These are phyloP conservation scores for Aplysina aerophoba DNA, from an alignment of 37 sponge, comb jelly and placozoan genomes.

Conservation along the genomic window DNA sequence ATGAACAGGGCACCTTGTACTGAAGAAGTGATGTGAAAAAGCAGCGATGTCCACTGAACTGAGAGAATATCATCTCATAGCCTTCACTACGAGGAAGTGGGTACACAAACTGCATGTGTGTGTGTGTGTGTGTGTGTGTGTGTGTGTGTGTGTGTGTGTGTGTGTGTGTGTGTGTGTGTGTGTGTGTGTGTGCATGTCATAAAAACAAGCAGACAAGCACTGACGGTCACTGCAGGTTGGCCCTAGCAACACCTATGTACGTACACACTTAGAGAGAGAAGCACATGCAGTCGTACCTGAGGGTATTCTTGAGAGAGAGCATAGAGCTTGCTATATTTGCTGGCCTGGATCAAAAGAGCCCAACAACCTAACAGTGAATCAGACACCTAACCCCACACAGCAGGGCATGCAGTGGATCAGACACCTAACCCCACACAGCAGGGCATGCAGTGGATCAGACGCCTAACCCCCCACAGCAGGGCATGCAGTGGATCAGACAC, in stretches of 20 bases:
- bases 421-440: constrained; percentile 43
- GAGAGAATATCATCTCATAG: constrained; percentile 67
- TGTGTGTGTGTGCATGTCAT: background rate
- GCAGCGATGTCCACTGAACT: constrained; percentile 61
- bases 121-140: constrained; percentile 3
- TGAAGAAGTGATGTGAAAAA: constrained; percentile 67
- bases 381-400: constrained; percentile 20
- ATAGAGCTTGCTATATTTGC: background rate
- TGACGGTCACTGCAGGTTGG: background rate
- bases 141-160: background rate
- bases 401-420: constrained; percentile 34
- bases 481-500: constrained; percentile 22
- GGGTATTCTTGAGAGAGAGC: constrained; percentile 8
- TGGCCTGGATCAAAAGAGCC: background rate
- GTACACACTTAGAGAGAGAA: too few relatives aligned
- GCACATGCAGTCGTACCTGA: background rate
- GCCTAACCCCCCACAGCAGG: constrained; percentile 44
- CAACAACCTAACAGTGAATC: too few relatives aligned
- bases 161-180: too few relatives aligned
- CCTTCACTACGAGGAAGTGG: constrained; percentile 75
- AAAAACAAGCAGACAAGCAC: background rate
- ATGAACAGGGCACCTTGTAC: constrained; percentile 54
- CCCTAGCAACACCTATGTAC: background rate
- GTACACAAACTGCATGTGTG: constrained; percentile 55
- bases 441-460: constrained; percentile 25